Evolutionary conservation across 2,888 invertebrate genomes (phyloP), one percentile per base, ranked within the genome.

Genomic region (Tortricodes alternella): DNA sequence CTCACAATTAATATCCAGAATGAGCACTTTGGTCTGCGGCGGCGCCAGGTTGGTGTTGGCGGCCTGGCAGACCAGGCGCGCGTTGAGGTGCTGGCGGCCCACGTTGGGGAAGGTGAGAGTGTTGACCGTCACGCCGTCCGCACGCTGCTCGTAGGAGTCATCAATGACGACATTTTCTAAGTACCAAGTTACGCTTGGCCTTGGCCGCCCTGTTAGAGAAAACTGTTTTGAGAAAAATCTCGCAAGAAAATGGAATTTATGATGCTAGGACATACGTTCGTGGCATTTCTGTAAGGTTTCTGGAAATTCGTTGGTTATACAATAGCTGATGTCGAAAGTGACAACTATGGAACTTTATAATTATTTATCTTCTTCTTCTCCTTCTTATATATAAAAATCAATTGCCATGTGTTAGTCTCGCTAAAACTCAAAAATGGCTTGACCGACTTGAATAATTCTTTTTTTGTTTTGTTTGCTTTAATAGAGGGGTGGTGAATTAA

Each of bases 1-100:
- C 97, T 96, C 89, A 97, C 97, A 92, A 87, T 97, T 96, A 65
- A 97, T 93, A 85, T 97, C 95, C 79, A 97, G 91, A 67, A 96
- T 94, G 71, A 96, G 93, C 65, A 95, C 93, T 85, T 94, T 95
- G 68, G 94, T 93, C 75, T 94, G 93, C 7, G 97, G 95, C 46
- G 93, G 93, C 37, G 95, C 95, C 69, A 96, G 89, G 82, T 96
- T 96, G 63, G 96, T 97, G 83, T 97, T 97, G 71, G 95, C 94
- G 21, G 97, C 97, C 85, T 96, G 96, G 86, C 97, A 97, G 71
- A 96, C 94, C 73, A 97, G 94, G 71, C 96, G 92, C 57, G 95
- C 93, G 83, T 96, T 95, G 67, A 96, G 92, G 85, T 97, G 96
- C 83, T 96, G 95, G 57, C 97, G 89, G 24, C 95, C 95, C 66